A percentile compares a stretch with the other conserved stretches of the same genome.
Conservation (phyloP, 2,888 invertebrate species). For the Eupithecia dodoneata region DNA sequence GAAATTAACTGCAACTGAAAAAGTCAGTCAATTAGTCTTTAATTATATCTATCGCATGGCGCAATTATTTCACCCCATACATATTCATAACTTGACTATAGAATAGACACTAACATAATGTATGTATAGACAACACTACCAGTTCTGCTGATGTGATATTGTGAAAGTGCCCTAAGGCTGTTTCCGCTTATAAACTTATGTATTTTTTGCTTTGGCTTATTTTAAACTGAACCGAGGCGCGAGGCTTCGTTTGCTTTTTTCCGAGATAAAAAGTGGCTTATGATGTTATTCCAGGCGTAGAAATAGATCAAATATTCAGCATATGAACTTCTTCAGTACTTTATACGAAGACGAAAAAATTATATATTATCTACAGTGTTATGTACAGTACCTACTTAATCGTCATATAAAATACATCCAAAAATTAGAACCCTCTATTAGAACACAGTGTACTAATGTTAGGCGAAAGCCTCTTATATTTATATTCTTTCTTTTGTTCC, state of each 20-base stretch:
- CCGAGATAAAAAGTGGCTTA: background rate
- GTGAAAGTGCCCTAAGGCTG: conserved; percentile 43
- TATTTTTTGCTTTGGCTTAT: background rate
- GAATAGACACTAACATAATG: background rate
- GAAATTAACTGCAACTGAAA: background rate
- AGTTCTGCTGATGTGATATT: conserved; percentile 28
- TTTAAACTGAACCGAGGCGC: background rate
- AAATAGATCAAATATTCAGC: background rate
- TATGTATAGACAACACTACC: conserved; percentile 22
- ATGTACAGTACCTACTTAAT: too few relatives aligned
- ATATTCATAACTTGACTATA: conserved; percentile 38
- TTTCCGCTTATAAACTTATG: conserved; percentile 12
- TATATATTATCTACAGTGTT: too few relatives aligned
- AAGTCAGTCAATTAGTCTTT: background rate
- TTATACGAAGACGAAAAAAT: background rate
- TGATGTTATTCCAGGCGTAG: background rate
- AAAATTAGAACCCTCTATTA: too few relatives aligned
- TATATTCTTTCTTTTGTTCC: background rate
- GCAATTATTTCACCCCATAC: conserved; percentile 16
- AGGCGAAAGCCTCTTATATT: background rate
- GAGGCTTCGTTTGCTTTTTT: background rate
- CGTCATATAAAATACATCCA: too few relatives aligned
- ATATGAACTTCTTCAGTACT: background rate
- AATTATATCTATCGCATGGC: conserved; percentile 16
- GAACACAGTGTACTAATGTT: background rate